A percentile compares a stretch with the other conserved stretches of the same genome.
phyloP scores from a whole-genome alignment of 2,113 vertebrate genomes.

The Sturnira hondurensis region DNA sequence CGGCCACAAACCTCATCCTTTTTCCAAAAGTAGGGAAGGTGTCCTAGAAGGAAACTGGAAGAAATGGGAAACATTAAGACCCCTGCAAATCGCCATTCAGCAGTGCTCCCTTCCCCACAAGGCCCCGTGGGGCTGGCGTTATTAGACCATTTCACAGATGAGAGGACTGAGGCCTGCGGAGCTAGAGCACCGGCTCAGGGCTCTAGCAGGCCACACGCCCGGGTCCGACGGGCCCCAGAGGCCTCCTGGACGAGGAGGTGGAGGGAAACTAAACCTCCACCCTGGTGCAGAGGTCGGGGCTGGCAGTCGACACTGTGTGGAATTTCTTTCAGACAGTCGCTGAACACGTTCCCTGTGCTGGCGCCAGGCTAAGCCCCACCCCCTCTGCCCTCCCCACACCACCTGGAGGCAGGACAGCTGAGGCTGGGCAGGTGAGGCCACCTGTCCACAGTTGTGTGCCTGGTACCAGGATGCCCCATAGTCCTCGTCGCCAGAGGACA shows the following conservation, averaged over 20 bases:
- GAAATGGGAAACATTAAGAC: not conserved
- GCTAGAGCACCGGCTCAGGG: not conserved
- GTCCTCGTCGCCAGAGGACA: not conserved
- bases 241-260: not conserved
- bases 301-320: accelerated
- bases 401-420: not conserved
- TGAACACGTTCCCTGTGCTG: accelerated
- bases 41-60: conserved; percentile 83
- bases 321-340: not conserved
- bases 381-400: not conserved
- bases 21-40: conserved; percentile 77
- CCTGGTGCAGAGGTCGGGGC: not conserved
- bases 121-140: accelerated
- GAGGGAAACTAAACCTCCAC: not conserved
- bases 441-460: not conserved
- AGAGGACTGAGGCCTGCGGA: not conserved
- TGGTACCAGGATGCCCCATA: not conserved
- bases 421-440: not conserved
- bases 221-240: not conserved
- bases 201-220: not conserved
- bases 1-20: conserved; percentile 68
- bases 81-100: accelerated
- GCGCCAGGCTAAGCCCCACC: not conserved
- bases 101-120: not conserved
- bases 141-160: not conserved